phyloP scores from a whole-genome alignment of 2,113 vertebrate species.

The Ascaphus truei region DNA sequence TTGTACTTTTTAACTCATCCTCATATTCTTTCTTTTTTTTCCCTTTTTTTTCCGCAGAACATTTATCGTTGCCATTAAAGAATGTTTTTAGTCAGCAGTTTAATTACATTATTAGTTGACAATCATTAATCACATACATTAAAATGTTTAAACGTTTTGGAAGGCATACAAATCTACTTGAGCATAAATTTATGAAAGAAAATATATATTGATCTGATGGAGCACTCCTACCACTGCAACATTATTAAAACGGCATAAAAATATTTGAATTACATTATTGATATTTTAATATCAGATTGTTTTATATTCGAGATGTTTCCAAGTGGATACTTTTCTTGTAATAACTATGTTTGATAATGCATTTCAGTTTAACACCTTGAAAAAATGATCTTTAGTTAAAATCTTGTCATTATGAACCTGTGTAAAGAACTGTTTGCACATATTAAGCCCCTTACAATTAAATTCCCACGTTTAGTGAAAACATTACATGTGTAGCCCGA shows the following conservation, averaged over 20 bases:
- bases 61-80: conserved; percentile 16
- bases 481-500: too few relatives aligned
- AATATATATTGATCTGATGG: conserved; percentile 31
- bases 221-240: conserved; percentile 1
- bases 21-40: not conserved
- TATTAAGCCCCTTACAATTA: too few relatives aligned
- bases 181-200: conserved; percentile 22
- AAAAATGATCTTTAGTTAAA: too few relatives aligned
- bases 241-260: conserved; percentile 31
- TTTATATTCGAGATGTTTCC: not conserved
- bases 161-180: conserved; percentile 6
- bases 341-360: too few relatives aligned
- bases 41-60: not conserved
- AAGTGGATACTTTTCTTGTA: too few relatives aligned
- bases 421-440: too few relatives aligned
- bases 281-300: not conserved
- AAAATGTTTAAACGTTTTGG: conserved; percentile 7
- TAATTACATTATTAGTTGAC: conserved; percentile 19
- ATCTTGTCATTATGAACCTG: too few relatives aligned
- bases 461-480: too few relatives aligned
- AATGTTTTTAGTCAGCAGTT: conserved; percentile 24
- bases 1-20: not conserved
- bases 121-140: conserved; percentile 24
- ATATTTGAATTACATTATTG: not conserved
- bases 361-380: too few relatives aligned